These are phyloP conservation scores for Monarcha castaneiventris DNA, from an alignment of 2,113 vertebrate species.

Conservation along the genomic window DNA sequence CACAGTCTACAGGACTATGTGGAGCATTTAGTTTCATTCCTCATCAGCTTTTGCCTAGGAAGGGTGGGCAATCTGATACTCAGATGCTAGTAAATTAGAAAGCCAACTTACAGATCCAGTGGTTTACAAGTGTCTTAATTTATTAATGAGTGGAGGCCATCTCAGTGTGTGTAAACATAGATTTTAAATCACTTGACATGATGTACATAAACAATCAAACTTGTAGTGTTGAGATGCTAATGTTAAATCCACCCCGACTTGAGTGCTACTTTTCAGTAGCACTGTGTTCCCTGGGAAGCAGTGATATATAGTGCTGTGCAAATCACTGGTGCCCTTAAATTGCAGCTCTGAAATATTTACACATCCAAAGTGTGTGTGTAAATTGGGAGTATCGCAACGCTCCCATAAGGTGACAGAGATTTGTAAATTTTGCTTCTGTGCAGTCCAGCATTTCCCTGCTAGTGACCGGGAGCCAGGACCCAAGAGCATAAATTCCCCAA, in stretches of 20 bases:
- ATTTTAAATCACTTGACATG: slow-evolving; percentile 60
- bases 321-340: slow-evolving; percentile 65
- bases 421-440: slow-evolving; percentile 53
- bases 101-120: slow-evolving; percentile 44
- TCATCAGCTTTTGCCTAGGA: neutral
- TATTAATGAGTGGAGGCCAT: slow-evolving; percentile 65
- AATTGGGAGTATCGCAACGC: slow-evolving; percentile 17
- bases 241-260: slow-evolving; percentile 54
- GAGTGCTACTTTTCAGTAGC: slow-evolving; percentile 27
- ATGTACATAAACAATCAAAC: slow-evolving; percentile 57
- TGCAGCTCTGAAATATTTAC: slow-evolving; percentile 53
- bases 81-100: slow-evolving; percentile 24
- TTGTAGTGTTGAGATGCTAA: slow-evolving; percentile 30
- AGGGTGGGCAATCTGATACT: slow-evolving; percentile 17
- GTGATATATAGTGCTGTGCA: slow-evolving; percentile 49
- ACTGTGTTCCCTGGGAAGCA: slow-evolving; percentile 34
- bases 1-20: neutral
- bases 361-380: slow-evolving; percentile 54
- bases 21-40: neutral
- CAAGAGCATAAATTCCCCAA: slow-evolving; percentile 29
- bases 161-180: slow-evolving; percentile 61
- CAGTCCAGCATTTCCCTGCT: neutral
- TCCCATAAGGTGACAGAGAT: slow-evolving; percentile 30
- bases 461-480: neutral
- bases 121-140: slow-evolving; percentile 63